phyloP scores from a whole-genome alignment of 2,797 vertebrate genomes.

The Sciurus carolinensis region DNA sequence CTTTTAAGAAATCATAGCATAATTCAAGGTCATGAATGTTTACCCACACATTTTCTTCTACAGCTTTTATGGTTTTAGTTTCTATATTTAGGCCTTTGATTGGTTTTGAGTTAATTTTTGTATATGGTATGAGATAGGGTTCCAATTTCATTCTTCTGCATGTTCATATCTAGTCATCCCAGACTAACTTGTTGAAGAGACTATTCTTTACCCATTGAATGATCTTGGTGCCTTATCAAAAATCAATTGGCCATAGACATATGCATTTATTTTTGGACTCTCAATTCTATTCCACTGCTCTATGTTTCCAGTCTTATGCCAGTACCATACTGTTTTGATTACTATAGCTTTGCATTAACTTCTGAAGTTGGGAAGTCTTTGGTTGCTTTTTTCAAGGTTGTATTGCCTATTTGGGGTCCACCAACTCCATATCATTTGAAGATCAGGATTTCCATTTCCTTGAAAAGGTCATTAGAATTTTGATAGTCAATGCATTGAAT shows the following conservation, averaged over 20 bases:
- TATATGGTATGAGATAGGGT: not conserved
- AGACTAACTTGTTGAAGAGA: not conserved
- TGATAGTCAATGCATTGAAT: not conserved
- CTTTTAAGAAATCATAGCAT: not conserved
- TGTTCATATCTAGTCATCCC: not conserved
- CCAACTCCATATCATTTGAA: not conserved
- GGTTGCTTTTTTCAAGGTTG: not conserved
- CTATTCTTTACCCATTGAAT: not conserved
- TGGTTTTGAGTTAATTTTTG: conserved; percentile 2
- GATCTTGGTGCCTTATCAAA: conserved; percentile 18
- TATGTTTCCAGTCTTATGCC: not conserved
- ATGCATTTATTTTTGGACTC: not conserved
- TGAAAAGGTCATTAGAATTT: not conserved
- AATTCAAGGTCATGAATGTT: not conserved
- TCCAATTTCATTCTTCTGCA: conserved; percentile 3
- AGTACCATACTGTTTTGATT: conserved; percentile 41
- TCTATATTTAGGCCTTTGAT: not conserved
- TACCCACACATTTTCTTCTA: not conserved
- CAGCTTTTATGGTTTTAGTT: not conserved
- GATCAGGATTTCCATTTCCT: not conserved
- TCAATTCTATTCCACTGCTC: not conserved
- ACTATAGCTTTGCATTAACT: not conserved
- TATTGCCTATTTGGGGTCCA: not conserved
- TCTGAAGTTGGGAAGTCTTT: conserved; percentile 24
- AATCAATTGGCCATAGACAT: not conserved